Evolutionary conservation across 2,113 vertebrate genomes (phyloP).

Genomic region (Variabilichromis moorii): DNA sequence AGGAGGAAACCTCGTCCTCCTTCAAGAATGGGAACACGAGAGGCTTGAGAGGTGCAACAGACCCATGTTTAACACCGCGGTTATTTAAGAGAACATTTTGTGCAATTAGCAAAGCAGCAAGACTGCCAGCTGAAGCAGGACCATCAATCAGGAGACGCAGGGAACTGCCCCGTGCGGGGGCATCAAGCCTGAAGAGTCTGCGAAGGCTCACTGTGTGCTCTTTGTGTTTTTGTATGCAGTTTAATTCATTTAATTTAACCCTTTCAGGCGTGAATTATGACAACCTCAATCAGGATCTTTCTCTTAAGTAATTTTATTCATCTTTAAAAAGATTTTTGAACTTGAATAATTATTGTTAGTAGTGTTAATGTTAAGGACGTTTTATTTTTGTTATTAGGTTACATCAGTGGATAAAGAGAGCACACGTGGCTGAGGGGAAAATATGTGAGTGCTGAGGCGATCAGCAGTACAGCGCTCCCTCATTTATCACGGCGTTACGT

Average conservation of each 20-base stretch:
- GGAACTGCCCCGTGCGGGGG: neutral
- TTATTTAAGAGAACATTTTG: neutral
- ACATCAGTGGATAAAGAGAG: rapidly evolving
- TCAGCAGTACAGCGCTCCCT: rapidly evolving
- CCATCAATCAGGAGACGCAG: neutral
- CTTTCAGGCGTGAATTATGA: rapidly evolving
- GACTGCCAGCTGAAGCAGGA: neutral
- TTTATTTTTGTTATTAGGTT: rapidly evolving
- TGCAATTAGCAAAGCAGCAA: neutral
- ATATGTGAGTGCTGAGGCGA: rapidly evolving
- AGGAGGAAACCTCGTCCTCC: neutral
- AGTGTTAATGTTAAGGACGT: neutral
- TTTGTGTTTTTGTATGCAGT: neutral
- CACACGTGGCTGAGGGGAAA: neutral
- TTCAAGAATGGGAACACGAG: neutral
- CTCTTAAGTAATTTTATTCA: neutral
- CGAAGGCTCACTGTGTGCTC: neutral
- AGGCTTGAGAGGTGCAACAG: neutral
- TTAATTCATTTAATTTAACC: rapidly evolving
- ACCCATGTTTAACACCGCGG: neutral
- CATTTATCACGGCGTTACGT: rapidly evolving
- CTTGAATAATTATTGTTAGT: rapidly evolving
- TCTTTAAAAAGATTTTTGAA: neutral
- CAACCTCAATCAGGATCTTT: neutral
- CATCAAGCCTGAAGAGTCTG: neutral